These are phyloP conservation scores for Gyps fulvus DNA, from an alignment of 2,113 vertebrate species.

Conservation along the genomic window DNA sequence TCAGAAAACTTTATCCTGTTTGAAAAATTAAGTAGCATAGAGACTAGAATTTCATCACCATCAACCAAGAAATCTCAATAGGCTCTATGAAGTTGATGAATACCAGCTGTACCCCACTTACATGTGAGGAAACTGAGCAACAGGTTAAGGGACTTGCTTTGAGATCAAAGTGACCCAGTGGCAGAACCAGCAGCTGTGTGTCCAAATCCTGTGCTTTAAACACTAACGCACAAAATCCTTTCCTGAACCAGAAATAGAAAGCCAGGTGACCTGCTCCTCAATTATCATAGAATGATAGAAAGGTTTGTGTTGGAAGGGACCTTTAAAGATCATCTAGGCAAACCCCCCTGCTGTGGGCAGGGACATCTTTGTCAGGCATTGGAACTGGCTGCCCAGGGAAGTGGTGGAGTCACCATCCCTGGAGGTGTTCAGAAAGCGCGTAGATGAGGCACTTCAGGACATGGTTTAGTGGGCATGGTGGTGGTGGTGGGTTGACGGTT, in stretches of 20 bases:
- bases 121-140: not conserved
- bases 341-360: not conserved
- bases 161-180: not conserved
- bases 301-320: not conserved
- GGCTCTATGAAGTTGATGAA: not conserved
- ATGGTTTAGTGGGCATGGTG: no score
- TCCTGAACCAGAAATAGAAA: not conserved
- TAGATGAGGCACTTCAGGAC: no score
- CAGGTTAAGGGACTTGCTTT: not conserved
- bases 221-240: not conserved
- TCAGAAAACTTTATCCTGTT: not conserved
- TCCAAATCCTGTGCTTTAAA: not conserved
- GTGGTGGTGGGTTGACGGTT: no score
- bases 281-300: not conserved
- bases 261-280: not conserved
- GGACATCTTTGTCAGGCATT: not conserved
- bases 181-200: not conserved
- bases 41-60: not conserved
- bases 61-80: not conserved
- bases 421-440: no score
- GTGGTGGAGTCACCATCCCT: no score
- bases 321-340: not conserved
- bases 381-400: no score
- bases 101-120: not conserved
- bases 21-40: not conserved